Conservation (phyloP, 2,797 vertebrate genomes). For the Podarcis siculus region DNA sequence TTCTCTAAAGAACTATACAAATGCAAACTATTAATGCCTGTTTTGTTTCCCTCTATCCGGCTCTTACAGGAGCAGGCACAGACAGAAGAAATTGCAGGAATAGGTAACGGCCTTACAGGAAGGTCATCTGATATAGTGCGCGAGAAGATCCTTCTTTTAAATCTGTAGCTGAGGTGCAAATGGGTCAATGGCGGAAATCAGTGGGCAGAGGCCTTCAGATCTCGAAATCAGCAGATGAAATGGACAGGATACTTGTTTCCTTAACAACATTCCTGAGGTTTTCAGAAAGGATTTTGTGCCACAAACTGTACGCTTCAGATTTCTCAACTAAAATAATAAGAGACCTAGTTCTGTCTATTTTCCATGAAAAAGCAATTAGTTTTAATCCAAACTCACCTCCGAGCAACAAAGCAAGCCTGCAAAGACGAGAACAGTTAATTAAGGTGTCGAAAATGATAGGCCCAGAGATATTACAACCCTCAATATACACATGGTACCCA, state of each 20-base stretch:
- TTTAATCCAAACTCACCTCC: constrained; percentile 31
- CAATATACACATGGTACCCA: not conserved
- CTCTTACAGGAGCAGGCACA: not conserved
- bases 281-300: constrained; percentile 10
- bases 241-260: not conserved
- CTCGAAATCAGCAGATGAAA: not conserved
- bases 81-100: not conserved
- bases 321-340: constrained; percentile 8
- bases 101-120: not conserved
- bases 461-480: constrained; percentile 11
- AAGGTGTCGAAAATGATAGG: constrained; percentile 34
- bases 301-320: not conserved
- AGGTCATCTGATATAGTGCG: not conserved
- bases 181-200: not conserved
- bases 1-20: not conserved
- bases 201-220: not conserved
- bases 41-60: not conserved
- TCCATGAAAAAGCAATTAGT: constrained; percentile 38
- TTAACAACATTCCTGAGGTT: constrained; percentile 11
- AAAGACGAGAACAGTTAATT: constrained; percentile 42
- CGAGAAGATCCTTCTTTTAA: not conserved
- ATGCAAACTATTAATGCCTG: not conserved
- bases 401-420: constrained; percentile 5
- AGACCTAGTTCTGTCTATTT: constrained; percentile 32
- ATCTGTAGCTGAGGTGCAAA: not conserved